Percentiles rank a stretch among this genome's conserved stretches.
Conservation (phyloP, 2,113 vertebrate species). For the Phoxinus phoxinus region DNA sequence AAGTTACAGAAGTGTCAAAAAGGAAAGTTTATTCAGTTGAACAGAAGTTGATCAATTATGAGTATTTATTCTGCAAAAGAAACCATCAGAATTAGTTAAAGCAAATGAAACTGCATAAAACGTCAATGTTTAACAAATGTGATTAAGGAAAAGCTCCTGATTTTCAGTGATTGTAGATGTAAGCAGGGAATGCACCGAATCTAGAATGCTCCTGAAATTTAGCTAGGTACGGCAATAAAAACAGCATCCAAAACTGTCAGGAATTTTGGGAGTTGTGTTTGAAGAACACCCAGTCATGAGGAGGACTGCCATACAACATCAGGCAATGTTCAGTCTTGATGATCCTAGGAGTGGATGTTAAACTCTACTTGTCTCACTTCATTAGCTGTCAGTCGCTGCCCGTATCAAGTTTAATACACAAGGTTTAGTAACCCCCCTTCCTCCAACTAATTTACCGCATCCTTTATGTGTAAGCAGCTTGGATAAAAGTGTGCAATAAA, state of each 20-base stretch:
- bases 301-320: not conserved
- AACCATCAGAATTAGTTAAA: not conserved
- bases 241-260: not conserved
- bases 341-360: not conserved
- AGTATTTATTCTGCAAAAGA: not conserved
- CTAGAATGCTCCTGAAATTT: not conserved
- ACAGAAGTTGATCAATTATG: not conserved
- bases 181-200: not conserved
- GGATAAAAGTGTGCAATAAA: not conserved
- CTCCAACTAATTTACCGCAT: not conserved
- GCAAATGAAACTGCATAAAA: not conserved
- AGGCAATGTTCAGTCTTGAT: not conserved
- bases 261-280: constrained; percentile 7
- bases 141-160: not conserved
- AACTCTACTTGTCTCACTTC: not conserved
- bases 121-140: not conserved
- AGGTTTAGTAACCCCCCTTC: not conserved
- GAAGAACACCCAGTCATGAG: not conserved
- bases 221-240: not conserved
- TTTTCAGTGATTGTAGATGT: not conserved
- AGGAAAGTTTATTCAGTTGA: not conserved
- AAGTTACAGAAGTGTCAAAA: not conserved
- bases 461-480: not conserved
- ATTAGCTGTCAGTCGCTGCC: not conserved
- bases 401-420: not conserved